Conservation (phyloP, 2,888 invertebrate genomes). For the Rutpela maculata region DNA sequence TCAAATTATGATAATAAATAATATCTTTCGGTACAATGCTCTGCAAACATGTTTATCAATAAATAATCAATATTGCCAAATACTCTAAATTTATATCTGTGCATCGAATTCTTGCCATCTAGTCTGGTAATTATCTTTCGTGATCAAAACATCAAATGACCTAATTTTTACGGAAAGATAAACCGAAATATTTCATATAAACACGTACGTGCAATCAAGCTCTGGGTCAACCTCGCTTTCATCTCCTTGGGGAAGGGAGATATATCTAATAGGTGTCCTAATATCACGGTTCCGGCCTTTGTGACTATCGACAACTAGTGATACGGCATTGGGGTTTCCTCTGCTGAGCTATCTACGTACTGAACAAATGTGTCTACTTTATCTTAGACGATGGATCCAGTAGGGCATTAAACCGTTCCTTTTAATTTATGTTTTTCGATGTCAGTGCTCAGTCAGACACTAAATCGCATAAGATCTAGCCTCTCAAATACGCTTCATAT, state of each 20-base stretch:
- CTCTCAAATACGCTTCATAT: neutral
- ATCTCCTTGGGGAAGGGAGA: neutral
- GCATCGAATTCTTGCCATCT: too few species aligned
- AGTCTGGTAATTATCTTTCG: too few species aligned
- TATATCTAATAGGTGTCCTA: slow-evolving; percentile 31
- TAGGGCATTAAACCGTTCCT: slow-evolving; percentile 14
- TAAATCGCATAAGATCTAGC: neutral
- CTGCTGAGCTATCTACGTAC: slow-evolving; percentile 18
- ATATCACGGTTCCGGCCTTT: slow-evolving; percentile 20
- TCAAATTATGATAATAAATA: too few species aligned
- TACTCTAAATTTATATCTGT: too few species aligned
- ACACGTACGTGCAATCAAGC: neutral
- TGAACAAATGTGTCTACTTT: slow-evolving; percentile 19
- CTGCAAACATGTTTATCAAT: too few species aligned
- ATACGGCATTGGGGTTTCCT: slow-evolving; percentile 14
- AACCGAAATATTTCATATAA: too few species aligned
- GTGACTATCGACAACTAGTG: slow-evolving; percentile 30
- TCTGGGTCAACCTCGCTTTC: slow-evolving; percentile 10
- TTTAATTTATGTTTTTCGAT: slow-evolving; percentile 14
- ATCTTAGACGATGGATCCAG: slow-evolving; percentile 15
- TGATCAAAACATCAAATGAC: too few species aligned
- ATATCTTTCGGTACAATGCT: too few species aligned
- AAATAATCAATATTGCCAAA: too few species aligned
- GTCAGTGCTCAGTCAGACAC: neutral
- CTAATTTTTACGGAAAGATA: too few species aligned